Base-by-base conservation (phyloP, 2,797 vertebrate species). In the Xenentodon cancila region DNA sequence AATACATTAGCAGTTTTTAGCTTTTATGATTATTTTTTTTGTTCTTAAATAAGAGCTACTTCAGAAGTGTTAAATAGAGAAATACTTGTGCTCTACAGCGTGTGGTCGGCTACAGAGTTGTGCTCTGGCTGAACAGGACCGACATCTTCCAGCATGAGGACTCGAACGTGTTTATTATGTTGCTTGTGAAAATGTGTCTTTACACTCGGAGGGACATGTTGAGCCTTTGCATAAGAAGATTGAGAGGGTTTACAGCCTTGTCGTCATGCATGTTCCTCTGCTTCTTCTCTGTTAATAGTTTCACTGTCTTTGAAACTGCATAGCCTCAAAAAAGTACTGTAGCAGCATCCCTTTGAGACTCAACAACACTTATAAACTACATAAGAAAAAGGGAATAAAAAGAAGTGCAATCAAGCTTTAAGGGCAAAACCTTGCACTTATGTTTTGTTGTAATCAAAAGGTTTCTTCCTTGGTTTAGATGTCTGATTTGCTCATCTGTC, bases 341-440 rank as follows among this genome's bases (percentile, higher is more conserved):
- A 89, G 89, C 87, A 90, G 76, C 71, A 76, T 87, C 87, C 84
- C 83, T 90, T 90, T 86, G 61, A 87, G 71, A 80, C 70, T 62
- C 59, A 73, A 70, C 68, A 20, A 69, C 73, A 53, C 34, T 71
- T 56, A 53, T 80, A 84, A 51, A 83, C 81, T 82, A 21, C n/a
- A 55, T 74, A 82, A 86, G 48, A 74, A 34, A 34, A 37, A 37
- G 11, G 11, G 11, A 37, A 13, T 11, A 37, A 37, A 11, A 12
- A 37, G 2, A 12, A 12, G 34, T 3, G 34, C 79, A 84, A 81
- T 82, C 57, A 68, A 85, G 82, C 82, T 89, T 90, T 89, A 89
- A 88, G 71, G 69, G 75, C 77, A 70, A 67, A 68, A 69, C 64
- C 86, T 88, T 91, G 88, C 85, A 85, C 86, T 85, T 72, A 20